These are phyloP conservation scores for Willowsia nigromaculata DNA, from an alignment of 2,888 invertebrate genomes.

Conservation along the genomic window DNA sequence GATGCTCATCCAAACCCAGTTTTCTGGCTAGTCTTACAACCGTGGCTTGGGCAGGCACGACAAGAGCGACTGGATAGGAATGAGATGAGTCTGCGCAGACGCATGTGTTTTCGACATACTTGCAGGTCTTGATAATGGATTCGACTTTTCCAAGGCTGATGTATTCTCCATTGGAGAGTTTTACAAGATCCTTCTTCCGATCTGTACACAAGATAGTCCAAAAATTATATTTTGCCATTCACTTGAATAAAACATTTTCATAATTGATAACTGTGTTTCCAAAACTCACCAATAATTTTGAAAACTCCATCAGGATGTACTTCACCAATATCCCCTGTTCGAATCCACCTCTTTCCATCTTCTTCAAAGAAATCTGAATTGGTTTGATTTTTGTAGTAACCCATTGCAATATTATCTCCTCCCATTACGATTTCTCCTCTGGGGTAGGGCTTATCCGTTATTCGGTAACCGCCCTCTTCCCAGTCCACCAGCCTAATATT, in stretches of 20 bases:
- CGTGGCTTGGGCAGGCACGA: conserved; percentile 87
- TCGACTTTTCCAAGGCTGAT: conserved; percentile 98
- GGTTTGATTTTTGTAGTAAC: conserved; percentile 94
- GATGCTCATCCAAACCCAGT: conserved; percentile 83
- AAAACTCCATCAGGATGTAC: conserved; percentile 95
- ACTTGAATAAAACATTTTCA: no score
- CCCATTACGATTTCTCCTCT: conserved; percentile 83
- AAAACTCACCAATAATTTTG: conserved; percentile 92
- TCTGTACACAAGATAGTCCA: conserved; percentile 83
- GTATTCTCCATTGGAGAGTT: conserved; percentile 98
- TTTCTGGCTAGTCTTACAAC: conserved; percentile 86
- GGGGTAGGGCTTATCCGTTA: conserved; percentile 91
- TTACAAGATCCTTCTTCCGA: conserved; percentile 99
- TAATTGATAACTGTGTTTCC: no score
- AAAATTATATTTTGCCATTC: no score
- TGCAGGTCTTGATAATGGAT: conserved; percentile 94
- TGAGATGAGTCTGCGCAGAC: conserved; percentile 95
- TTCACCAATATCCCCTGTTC: conserved; percentile 97
- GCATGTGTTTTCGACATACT: conserved; percentile 97
- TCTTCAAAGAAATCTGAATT: conserved; percentile 93
- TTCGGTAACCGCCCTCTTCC: conserved; percentile 95
- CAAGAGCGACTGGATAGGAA: conserved; percentile 92
- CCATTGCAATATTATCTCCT: conserved; percentile 94
- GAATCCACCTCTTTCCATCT: conserved; percentile 93
- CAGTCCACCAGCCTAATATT: conserved; percentile 92